These are phyloP conservation scores for Salmo trutta DNA, from an alignment of 2,797 vertebrate genomes.

Conservation along the genomic window DNA sequence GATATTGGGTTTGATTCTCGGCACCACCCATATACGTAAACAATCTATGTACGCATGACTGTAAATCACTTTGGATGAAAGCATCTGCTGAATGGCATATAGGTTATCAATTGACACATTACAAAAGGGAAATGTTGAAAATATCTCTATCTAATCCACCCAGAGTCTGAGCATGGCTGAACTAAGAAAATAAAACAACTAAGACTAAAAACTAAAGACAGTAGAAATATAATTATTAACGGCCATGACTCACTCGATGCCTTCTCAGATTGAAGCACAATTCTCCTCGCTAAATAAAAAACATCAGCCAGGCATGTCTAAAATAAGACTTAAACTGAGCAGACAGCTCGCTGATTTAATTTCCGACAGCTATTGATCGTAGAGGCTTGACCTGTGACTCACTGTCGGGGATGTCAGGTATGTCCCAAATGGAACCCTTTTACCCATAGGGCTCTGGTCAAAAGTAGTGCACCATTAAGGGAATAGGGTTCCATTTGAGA, in stretches of 20 bases:
- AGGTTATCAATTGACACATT: not conserved
- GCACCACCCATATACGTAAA: too few relatives aligned
- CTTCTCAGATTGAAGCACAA: not conserved
- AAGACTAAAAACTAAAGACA: not conserved
- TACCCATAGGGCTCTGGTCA: not conserved
- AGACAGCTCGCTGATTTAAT: not conserved
- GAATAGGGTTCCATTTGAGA: not conserved
- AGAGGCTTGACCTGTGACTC: not conserved
- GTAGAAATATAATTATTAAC: not conserved
- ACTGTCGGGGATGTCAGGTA: not conserved
- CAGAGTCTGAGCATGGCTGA: not conserved
- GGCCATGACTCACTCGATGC: conserved; percentile 56
- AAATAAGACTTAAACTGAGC: not conserved
- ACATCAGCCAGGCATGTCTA: not conserved
- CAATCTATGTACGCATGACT: too few relatives aligned
- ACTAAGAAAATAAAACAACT: not conserved
- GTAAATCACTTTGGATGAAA: too few relatives aligned
- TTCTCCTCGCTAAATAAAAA: not conserved
- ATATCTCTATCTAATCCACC: not conserved
- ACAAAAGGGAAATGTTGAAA: not conserved
- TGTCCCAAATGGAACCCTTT: not conserved
- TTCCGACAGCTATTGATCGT: not conserved
- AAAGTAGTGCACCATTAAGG: not conserved
- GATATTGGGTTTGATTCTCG: too few relatives aligned
- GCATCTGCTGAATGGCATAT: too few relatives aligned